These are phyloP conservation scores for Lutjanus campechanus DNA, from an alignment of 2,797 vertebrate genomes.

Conservation along the genomic window DNA sequence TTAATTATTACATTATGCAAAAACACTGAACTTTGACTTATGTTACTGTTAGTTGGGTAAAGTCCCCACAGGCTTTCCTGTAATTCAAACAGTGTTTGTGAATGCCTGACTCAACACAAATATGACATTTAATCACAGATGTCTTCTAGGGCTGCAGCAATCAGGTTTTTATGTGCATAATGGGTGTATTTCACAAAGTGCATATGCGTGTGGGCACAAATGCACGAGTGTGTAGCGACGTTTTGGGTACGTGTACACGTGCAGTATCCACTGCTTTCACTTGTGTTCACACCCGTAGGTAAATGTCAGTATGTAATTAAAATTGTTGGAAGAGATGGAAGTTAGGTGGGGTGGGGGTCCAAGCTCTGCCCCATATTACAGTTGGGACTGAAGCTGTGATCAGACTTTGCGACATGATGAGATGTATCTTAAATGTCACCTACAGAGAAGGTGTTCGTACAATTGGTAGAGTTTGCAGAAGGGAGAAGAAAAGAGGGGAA, in stretches of 20 bases:
- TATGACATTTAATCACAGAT: slow-evolving; percentile 15
- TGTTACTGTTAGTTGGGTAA: neutral
- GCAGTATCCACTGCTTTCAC: neutral
- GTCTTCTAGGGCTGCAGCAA: neutral
- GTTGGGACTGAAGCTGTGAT: slow-evolving; percentile 36
- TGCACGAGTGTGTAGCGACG: neutral
- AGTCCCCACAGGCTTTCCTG: neutral
- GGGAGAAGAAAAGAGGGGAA: neutral
- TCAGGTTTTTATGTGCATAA: neutral
- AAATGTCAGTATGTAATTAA: slow-evolving; percentile 58
- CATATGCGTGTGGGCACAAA: neutral
- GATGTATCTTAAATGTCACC: slow-evolving; percentile 55
- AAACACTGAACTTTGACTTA: neutral
- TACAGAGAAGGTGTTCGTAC: slow-evolving; percentile 33
- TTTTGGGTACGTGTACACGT: neutral
- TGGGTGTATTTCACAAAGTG: neutral
- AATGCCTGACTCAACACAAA: slow-evolving; percentile 17
- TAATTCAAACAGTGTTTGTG: neutral
- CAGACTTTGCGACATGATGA: slow-evolving; percentile 30
- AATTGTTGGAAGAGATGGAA: slow-evolving; percentile 6
- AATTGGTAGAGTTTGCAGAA: slow-evolving; percentile 10
- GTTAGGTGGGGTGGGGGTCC: neutral
- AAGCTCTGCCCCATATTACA: slow-evolving; percentile 14
- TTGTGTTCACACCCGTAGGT: neutral
- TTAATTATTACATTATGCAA: neutral